A percentile compares a stretch with the other conserved stretches of the same genome.
Conservation (phyloP, 2,113 vertebrate species). For the Oryzias curvinotus region DNA sequence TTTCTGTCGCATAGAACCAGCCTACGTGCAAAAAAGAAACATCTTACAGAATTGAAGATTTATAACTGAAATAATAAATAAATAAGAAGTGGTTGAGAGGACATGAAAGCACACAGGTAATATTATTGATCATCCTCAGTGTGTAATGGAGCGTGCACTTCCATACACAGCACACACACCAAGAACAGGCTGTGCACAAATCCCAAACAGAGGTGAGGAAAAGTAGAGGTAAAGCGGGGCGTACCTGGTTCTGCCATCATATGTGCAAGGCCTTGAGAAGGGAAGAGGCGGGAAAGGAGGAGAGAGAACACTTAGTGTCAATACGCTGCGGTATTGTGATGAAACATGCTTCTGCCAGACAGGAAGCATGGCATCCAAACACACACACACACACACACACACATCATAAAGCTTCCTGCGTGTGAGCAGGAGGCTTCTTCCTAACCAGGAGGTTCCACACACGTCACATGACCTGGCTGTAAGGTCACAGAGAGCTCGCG, state of each 20-base stretch:
- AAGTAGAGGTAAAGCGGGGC: slow-evolving; percentile 54
- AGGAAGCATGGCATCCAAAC: slow-evolving; percentile 69
- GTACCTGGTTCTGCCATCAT: slow-evolving; percentile 99
- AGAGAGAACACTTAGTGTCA: slow-evolving; percentile 55
- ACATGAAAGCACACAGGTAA: too few species aligned
- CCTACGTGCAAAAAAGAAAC: too few species aligned
- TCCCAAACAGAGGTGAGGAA: slow-evolving; percentile 10
- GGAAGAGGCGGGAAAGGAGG: slow-evolving; percentile 31
- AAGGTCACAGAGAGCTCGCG: not conserved
- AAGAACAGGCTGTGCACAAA: not conserved
- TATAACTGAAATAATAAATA: too few species aligned
- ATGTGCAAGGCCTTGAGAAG: slow-evolving; percentile 88
- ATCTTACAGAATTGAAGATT: too few species aligned
- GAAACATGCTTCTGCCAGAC: slow-evolving; percentile 52
- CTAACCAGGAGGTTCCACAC: too few species aligned
- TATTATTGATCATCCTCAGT: too few species aligned
- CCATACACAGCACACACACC: slow-evolving; percentile 1
- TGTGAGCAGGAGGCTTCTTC: slow-evolving; percentile 45
- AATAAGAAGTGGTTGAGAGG: too few species aligned
- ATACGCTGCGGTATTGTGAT: slow-evolving; percentile 72
- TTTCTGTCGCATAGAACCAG: too few species aligned
- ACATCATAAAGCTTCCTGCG: slow-evolving; percentile 45
- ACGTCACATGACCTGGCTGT: too few species aligned
- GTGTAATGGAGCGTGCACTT: not conserved
- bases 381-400: slow-evolving; percentile 14